Evolutionary conservation across 2,797 vertebrate genomes (phyloP), one percentile per base, ranked within the genome.

Genomic region (Sardinella longiceps): DNA sequence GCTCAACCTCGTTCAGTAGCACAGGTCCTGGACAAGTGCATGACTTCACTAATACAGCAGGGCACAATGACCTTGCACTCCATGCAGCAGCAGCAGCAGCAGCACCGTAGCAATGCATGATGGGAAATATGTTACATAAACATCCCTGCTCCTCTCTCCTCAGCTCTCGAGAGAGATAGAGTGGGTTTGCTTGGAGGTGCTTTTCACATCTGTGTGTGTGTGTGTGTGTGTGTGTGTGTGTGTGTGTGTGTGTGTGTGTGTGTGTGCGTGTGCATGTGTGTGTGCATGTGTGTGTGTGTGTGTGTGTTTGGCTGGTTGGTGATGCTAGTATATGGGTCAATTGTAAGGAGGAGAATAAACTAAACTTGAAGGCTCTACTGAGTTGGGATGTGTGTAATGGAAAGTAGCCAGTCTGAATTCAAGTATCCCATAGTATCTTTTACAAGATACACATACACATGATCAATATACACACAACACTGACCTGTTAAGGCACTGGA

Each of bases 181-280:
- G 23, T 7, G 23, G 56, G 56, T n/a, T 25, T 58, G 56, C 56
- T 25, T 58, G 23, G 23, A 58, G 7, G 56, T 7, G 23, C 56
- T 58, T n/a, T 6, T 56, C 20, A 56, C 53, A 5, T 23, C 14
- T 58, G 56, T 58, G 60, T 63, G 60, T 63, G 60, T 63, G 25
- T 28, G 60, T 63, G 60, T 63, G 60, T 70, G 60, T 28, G 28
- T 30, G 28, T 66, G 66, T 74, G 66, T 74, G 66, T 74, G 66
- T 18, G 66, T 37, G 66, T 74, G 66, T 74, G 66, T 74, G 63
- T 37, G 30, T 70, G 30, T 70, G 63, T 70, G 30, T 70, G 28
- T 37, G 30, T 70, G 63, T 70, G 63, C 37, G 63, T 70, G 63
- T 70, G 58, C 20, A 2, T 63, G 60, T 63, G 60, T 30, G 60